Conservation (phyloP, 2,113 vertebrate species). For the Microtus pennsylvanicus region DNA sequence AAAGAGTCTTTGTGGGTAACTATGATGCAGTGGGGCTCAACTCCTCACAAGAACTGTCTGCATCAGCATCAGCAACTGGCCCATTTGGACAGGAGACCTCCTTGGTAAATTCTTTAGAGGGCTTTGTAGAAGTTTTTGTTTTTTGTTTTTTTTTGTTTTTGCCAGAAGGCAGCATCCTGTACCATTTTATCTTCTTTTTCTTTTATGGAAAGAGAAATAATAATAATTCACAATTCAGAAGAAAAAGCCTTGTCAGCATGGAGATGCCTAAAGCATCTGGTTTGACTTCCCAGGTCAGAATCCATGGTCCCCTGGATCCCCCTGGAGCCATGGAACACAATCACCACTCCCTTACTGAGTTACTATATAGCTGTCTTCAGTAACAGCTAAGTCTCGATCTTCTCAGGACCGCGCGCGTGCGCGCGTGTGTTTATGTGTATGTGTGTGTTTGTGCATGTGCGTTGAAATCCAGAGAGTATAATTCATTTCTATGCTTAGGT, state of each 20-base stretch:
- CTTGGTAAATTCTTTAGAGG: background rate
- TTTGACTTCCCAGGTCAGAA: background rate
- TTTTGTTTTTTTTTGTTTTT: background rate
- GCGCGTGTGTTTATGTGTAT: background rate
- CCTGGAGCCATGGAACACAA: background rate
- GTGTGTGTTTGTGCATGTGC: background rate
- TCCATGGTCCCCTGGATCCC: no score
- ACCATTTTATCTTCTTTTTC: background rate
- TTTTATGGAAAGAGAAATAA: background rate
- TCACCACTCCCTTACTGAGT: background rate
- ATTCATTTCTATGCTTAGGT: no score
- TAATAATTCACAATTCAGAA: background rate
- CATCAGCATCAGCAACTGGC: background rate
- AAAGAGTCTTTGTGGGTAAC: background rate
- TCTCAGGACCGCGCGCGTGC: accelerated
- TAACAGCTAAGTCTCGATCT: background rate
- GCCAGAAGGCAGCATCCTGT: background rate
- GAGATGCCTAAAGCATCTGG: background rate
- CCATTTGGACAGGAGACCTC: background rate
- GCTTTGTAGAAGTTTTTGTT: background rate
- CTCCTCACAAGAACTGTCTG: background rate
- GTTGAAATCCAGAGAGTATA: no score
- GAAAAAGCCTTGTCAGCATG: background rate
- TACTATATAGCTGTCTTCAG: background rate
- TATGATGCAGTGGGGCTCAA: no score